Evolutionary conservation across 1,140 invertebrate species (phyloP).

Genomic region (Andrena cerasifolii): DNA sequence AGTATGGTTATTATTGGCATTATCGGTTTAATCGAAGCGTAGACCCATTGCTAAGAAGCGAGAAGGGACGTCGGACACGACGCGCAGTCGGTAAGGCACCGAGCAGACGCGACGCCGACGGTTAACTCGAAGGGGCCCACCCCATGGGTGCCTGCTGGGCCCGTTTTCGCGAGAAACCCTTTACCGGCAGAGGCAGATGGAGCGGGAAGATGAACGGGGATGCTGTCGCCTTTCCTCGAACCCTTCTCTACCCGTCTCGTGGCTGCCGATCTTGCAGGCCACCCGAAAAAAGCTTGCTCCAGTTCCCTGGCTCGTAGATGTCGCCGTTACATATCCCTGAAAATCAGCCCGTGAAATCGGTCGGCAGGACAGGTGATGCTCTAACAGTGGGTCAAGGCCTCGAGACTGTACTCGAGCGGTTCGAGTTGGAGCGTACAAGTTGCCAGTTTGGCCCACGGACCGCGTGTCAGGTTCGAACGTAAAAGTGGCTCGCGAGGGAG

Average conservation of each 20-base stretch:
- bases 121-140: neutral
- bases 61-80: neutral
- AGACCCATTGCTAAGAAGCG: too few species aligned
- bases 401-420: too few species aligned
- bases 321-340: constrained; percentile 42
- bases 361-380: constrained; percentile 48
- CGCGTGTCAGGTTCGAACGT: neutral
- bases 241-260: neutral
- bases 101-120: too few species aligned
- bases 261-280: constrained; percentile 5
- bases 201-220: constrained; percentile 1
- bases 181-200: constrained; percentile 57
- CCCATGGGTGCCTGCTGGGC: constrained; percentile 3
- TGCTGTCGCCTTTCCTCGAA: neutral
- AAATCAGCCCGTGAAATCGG: neutral
- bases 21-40: too few species aligned
- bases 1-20: constrained; percentile 32
- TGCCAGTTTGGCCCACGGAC: constrained; percentile 15
- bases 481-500: neutral
- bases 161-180: constrained; percentile 17
- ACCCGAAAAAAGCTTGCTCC: neutral
- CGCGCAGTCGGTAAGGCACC: constrained; percentile 49
- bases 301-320: constrained; percentile 52
- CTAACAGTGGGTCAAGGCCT: constrained; percentile 76
- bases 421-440: constrained; percentile 34